Evolutionary conservation across 2,797 vertebrate species (phyloP), one percentile per base, ranked within the genome.

Genomic region (Rousettus madagascariensis): DNA sequence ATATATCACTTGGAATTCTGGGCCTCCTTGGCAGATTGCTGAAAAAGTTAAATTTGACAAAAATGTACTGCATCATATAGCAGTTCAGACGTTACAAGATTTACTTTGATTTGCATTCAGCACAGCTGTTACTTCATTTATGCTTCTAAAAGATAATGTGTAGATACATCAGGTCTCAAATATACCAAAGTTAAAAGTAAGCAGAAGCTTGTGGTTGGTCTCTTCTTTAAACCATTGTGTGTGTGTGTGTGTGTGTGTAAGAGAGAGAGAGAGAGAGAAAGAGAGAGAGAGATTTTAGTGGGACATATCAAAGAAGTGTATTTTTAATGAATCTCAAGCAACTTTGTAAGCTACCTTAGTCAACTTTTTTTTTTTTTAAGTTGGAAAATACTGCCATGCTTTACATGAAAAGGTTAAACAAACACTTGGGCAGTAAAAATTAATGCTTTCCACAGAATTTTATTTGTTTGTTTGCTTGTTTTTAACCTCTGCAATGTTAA

Each of bases 121-220:
- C 85, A 96, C 98, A 98, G 96, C 97, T 98, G 97, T 96, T 98
- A 53, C 59, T 96, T 97, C 95, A 85, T 97, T 98, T 97, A 94
- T 96, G 96, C 38, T 8, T 33, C 87, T 97, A 96, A 95, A 98
- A 96, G 94, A 93, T 96, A 97, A 95, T 88, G 97, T 85, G 11
- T 93, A 72, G 90, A 94, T 92, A 95, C 93, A 90, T 96, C 91
- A 93, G 78, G 97, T 96, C 96, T 95, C 97, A 98, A 97, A 94
- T 92, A 94, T 93, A 97, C 90, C 41, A 43, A 90, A 78, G 46
- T 59, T 93, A 77, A 30, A 66, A 95, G 94, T 96, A 97, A 98
- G 97, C 90, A 97, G 90, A 87, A 96, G 68, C 71, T 69, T 95
- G 94, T 96, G 89, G 59, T 95, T 91, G 82, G 36, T 90, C 43